phyloP scores from a whole-genome alignment of 2,113 vertebrate species.

The Struthio camelus region DNA sequence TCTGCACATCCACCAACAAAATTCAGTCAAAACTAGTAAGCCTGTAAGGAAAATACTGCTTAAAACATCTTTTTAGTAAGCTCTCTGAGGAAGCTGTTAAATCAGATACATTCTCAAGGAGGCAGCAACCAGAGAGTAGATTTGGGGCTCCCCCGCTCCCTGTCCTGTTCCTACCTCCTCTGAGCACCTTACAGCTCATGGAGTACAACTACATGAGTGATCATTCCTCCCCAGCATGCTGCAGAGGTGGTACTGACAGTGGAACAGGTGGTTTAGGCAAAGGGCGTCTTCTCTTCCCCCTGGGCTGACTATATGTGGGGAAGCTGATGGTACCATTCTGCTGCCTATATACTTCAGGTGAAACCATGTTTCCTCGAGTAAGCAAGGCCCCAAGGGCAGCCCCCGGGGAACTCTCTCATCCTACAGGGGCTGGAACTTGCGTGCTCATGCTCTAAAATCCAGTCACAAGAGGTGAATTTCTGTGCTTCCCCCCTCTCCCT shows the following conservation, averaged over 20 bases:
- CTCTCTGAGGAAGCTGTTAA: not conserved
- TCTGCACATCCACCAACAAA: not conserved
- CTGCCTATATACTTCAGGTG: not conserved
- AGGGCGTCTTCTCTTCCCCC: fast-evolving
- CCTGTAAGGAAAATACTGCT: not conserved
- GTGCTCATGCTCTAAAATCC: not conserved
- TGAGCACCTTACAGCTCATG: not conserved
- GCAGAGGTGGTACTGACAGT: not conserved
- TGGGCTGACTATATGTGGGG: not conserved
- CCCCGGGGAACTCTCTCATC: not conserved
- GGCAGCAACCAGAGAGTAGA: too few species aligned
- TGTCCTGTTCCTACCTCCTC: not conserved
- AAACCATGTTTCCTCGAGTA: not conserved
- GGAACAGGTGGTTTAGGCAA: not conserved
- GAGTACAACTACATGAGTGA: not conserved
- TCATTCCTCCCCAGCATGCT: fast-evolving
- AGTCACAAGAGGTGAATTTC: not conserved
- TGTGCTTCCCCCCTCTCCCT: not conserved
- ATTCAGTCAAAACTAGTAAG: fast-evolving
- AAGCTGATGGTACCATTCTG: not conserved
- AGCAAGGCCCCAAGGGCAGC: not conserved
- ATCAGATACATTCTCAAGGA: not conserved
- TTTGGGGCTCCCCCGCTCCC: not conserved
- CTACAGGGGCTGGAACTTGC: not conserved
- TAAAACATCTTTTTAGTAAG: not conserved